These are phyloP conservation scores for Sturnus vulgaris DNA, from an alignment of 2,113 vertebrate species.

Conservation along the genomic window DNA sequence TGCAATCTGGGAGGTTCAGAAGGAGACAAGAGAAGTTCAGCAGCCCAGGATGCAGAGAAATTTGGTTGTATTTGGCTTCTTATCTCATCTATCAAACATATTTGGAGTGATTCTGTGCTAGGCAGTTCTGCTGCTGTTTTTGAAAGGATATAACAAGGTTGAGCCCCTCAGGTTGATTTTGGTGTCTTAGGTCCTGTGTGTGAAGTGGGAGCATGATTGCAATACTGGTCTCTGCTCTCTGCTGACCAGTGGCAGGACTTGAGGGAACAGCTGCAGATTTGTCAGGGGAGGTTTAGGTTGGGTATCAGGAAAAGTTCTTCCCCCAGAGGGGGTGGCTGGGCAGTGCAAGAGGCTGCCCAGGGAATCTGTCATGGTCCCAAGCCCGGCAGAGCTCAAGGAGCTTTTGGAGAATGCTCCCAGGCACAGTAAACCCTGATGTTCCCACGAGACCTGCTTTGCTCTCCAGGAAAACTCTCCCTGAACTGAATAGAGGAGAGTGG, in stretches of 20 bases:
- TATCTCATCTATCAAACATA: neutral
- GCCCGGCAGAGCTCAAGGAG: neutral
- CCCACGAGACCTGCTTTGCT: neutral
- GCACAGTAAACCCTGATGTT: neutral
- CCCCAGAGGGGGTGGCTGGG: neutral
- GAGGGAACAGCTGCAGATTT: neutral
- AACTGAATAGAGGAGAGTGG: rapidly evolving
- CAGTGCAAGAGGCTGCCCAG: neutral
- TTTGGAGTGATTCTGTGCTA: neutral
- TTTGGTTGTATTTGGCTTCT: neutral
- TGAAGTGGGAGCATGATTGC: neutral
- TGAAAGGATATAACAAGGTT: neutral
- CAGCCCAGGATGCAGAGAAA: neutral
- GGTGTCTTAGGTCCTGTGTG: neutral
- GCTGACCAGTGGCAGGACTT: neutral
- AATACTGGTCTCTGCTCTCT: neutral
- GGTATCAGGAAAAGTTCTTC: neutral
- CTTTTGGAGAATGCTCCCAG: neutral
- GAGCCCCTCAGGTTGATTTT: neutral
- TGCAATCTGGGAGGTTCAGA: neutral
- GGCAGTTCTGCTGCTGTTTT: neutral
- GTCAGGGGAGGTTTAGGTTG: neutral
- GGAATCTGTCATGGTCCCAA: neutral
- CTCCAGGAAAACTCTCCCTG: neutral
- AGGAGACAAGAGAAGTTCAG: neutral